Evolutionary conservation across 2,797 vertebrate genomes (phyloP).

Genomic region (Geotria australis): DNA sequence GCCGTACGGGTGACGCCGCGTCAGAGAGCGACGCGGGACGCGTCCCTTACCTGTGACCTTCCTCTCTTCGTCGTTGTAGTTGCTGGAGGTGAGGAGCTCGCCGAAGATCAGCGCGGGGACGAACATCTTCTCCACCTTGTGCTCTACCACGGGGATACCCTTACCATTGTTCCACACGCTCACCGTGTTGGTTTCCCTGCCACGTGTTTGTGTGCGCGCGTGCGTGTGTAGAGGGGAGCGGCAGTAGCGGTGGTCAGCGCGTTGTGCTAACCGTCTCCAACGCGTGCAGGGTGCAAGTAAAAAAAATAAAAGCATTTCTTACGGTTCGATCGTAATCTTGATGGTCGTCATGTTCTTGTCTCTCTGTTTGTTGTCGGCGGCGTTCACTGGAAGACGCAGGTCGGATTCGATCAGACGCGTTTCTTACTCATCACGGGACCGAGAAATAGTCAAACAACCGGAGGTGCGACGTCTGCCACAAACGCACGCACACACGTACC

Average conservation of each 20-base stretch:
- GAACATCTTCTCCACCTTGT: conserved; percentile 84
- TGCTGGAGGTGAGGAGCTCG: conserved; percentile 87
- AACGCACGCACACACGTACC: conserved; percentile 13
- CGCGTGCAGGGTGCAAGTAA: no score
- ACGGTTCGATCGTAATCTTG: conserved; percentile 67
- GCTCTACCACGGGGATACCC: conserved; percentile 82
- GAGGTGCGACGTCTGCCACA: background rate
- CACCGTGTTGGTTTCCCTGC: conserved; percentile 69
- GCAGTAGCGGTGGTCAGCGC: no score
- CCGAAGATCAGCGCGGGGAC: conserved; percentile 93
- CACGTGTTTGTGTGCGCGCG: background rate
- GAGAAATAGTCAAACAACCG: background rate
- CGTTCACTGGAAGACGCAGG: conserved; percentile 35
- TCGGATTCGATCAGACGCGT: background rate
- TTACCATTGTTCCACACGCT: conserved; percentile 94
- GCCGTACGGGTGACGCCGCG: no score
- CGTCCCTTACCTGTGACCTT: conserved; percentile 56
- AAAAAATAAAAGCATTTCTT: conserved; percentile 12
- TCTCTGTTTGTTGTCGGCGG: conserved; percentile 91
- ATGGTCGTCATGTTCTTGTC: conserved; percentile 73
- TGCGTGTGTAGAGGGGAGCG: no score
- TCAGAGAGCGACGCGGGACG: no score
- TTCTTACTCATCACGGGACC: background rate
- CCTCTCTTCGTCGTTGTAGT: conserved; percentile 77
- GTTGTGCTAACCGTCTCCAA: no score